Conservation (phyloP, 2,797 vertebrate genomes). For the Platyrinchus mystaceus region DNA sequence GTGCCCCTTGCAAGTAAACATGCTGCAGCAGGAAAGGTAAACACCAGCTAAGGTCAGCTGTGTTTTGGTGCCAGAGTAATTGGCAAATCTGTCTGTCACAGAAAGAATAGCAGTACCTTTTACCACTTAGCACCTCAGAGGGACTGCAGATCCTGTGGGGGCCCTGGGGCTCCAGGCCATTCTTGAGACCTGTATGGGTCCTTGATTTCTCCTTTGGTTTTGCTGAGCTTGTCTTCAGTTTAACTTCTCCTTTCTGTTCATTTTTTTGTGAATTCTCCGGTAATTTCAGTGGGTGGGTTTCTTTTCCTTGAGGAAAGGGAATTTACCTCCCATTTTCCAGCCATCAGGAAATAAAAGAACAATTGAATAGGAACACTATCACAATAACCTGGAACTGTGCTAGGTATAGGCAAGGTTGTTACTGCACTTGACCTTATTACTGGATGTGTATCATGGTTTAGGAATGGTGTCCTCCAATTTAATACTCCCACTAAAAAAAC, state of each 20-base stretch:
- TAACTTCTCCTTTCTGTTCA: background rate
- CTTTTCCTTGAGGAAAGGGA: background rate
- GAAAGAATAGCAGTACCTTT: background rate
- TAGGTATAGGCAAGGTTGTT: background rate
- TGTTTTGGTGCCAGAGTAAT: background rate
- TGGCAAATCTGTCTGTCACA: background rate
- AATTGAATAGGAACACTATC: background rate
- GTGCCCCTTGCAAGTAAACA: rapidly evolving
- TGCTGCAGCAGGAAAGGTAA: background rate
- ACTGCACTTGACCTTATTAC: background rate
- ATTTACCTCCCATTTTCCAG: background rate
- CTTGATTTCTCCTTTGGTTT: background rate
- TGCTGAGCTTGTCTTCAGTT: background rate
- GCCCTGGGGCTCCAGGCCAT: rapidly evolving
- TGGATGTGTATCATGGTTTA: background rate
- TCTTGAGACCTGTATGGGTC: background rate
- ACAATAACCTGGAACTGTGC: background rate
- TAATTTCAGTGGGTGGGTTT: background rate
- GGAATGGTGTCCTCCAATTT: background rate
- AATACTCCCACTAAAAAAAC: background rate
- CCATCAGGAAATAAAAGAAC: background rate
- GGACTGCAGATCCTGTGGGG: background rate
- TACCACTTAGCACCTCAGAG: rapidly evolving
- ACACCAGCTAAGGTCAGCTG: background rate
- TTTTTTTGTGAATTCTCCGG: background rate